A percentile compares a stretch with the other conserved stretches of the same genome.
These are phyloP conservation scores for Thera britannica DNA, from an alignment of 2,888 invertebrate species.

Conservation along the genomic window DNA sequence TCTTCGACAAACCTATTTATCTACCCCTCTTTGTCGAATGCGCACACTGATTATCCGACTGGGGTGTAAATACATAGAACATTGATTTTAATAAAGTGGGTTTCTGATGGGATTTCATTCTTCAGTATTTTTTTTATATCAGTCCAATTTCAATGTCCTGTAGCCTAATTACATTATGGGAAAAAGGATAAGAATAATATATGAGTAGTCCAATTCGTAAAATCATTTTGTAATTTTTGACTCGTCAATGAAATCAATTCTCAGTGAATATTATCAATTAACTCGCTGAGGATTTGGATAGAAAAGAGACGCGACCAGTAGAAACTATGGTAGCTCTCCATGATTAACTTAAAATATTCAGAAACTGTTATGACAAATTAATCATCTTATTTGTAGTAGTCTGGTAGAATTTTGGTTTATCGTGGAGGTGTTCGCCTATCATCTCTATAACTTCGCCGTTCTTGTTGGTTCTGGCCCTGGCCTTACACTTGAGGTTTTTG, in stretches of 20 bases:
- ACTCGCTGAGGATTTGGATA: not conserved
- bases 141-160: not conserved
- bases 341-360: not conserved
- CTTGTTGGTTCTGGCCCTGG: slow-evolving; percentile 67
- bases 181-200: not conserved
- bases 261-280: not conserved
- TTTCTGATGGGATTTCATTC: not conserved
- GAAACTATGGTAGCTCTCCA: not conserved
- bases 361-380: slow-evolving; percentile 44
- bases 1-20: not conserved
- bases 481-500: slow-evolving; percentile 54
- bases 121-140: not conserved
- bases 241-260: not conserved
- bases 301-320: not conserved
- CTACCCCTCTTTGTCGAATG: too few relatives aligned
- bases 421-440: slow-evolving; percentile 64
- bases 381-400: slow-evolving; percentile 63
- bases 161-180: not conserved
- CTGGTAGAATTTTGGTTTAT: slow-evolving; percentile 64
- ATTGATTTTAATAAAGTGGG: not conserved
- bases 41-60: not conserved
- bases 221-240: not conserved
- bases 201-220: not conserved
- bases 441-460: slow-evolving; percentile 59
- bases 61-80: not conserved